Base-by-base conservation (phyloP, 2,113 vertebrate species). In the Epinephelus moara region DNA sequence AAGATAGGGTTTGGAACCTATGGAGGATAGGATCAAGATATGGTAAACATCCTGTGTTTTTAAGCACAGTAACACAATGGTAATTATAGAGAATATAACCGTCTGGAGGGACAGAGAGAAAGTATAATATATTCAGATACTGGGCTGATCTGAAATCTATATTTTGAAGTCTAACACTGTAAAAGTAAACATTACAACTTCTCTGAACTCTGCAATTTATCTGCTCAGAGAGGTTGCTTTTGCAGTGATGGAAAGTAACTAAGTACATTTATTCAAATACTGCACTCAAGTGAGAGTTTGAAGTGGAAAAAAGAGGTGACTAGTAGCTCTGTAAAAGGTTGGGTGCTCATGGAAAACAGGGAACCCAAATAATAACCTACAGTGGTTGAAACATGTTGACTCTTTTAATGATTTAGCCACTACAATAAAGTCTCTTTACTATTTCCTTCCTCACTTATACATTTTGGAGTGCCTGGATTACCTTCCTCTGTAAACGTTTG, bases 21-120 rank as follows among this genome's bases (percentile, higher is more conserved):
- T 64, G 68, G 40, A 75, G 69, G 70, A 78, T 12, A 70, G 81
- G 68, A 52, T 66, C 78, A 78, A 61, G 67, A 73, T 88, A 76
- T 79, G 70, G 81, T 88, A 85, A 84, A 90, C 75, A 86, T 78
- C 50, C 66, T 61, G 59, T 67, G 71, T 42, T 81, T 79, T 30
- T 61, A 57, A 63, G 67, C 60, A 81, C 71, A 49, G 52, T 33
- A 12, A 45, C 42, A 10, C 42, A 45, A 45, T 8, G 11, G 42
- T 45, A 67, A 68, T 81, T 68, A 63, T 68, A n/a, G 23, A 57
- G 42, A 81, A 67, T 70, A 57, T 53, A 66, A 61, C 18, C 4
- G 25, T 73, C 45, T 66, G 17, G 21, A 60, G 23, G 70, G 21
- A 75, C 13, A 50, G 19, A 59, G 12, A 60, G 59, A 56, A 57